Conservation (phyloP, 2,888 invertebrate genomes). For the Psylliodes chrysocephalus region DNA sequence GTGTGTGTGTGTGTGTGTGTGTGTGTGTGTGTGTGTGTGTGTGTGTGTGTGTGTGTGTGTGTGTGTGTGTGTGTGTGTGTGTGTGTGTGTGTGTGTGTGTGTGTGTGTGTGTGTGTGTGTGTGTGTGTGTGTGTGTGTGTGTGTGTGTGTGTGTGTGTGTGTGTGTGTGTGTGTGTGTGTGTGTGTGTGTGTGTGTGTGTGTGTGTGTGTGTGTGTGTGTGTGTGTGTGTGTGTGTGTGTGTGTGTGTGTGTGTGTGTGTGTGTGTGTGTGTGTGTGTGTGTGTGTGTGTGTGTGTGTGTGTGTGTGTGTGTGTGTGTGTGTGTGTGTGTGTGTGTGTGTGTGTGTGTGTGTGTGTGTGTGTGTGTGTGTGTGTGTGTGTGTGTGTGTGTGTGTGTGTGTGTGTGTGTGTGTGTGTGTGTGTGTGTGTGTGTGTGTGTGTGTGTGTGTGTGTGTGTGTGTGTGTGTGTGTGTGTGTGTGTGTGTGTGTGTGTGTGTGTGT, state of each 20-base stretch:
- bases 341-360: constrained; percentile 10
- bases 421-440: constrained; percentile 8
- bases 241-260: constrained; percentile 10
- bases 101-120: constrained; percentile 10
- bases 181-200: constrained; percentile 10
- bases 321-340: constrained; percentile 10
- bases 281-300: constrained; percentile 10
- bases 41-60: constrained; percentile 10
- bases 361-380: constrained; percentile 10
- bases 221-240: constrained; percentile 10
- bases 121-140: constrained; percentile 10
- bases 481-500: too few relatives aligned
- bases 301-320: constrained; percentile 10
- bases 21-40: constrained; percentile 10
- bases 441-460: constrained; percentile 10
- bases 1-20: constrained; percentile 10
- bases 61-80: constrained; percentile 10
- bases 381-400: constrained; percentile 10
- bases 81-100: constrained; percentile 10
- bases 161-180: constrained; percentile 10
- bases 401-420: constrained; percentile 10
- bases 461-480: constrained; percentile 10
- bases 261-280: constrained; percentile 10
- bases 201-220: constrained; percentile 10
- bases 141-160: constrained; percentile 10